A percentile compares a stretch with the other conserved stretches of the same genome.
Conservation (phyloP, 2,888 invertebrate species). For the Epistrophe grossulariae region DNA sequence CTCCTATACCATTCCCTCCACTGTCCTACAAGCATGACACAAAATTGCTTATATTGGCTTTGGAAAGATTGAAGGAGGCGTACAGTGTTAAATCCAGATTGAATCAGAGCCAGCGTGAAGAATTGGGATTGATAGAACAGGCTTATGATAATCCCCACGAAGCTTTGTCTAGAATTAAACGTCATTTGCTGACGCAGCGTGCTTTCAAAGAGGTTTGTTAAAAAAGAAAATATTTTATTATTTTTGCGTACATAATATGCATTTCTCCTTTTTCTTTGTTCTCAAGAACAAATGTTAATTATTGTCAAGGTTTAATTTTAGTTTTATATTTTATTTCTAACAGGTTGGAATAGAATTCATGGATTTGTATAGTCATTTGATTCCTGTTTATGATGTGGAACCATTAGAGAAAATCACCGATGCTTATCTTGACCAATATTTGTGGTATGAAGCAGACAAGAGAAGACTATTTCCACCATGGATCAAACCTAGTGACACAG, state of each 20-base stretch:
- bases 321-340: neutral
- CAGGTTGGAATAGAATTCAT: conserved; percentile 99
- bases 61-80: conserved; percentile 98
- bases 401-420: conserved; percentile 99
- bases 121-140: conserved; percentile 99
- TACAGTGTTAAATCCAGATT: conserved; percentile 98
- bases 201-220: conserved; percentile 95
- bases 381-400: conserved; percentile 99
- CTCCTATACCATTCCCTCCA: conserved; percentile 99
- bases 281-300: conserved; percentile 51
- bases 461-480: conserved; percentile 98
- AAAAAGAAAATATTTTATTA: neutral
- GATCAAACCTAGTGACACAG: conserved; percentile 99
- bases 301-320: neutral
- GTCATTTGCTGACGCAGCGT: conserved; percentile 98
- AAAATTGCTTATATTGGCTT: conserved; percentile 97
- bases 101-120: conserved; percentile 99
- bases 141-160: conserved; percentile 99
- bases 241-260: neutral
- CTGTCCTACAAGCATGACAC: conserved; percentile 99
- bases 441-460: conserved; percentile 99
- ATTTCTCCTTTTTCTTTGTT: neutral
- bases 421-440: conserved; percentile 99
- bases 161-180: conserved; percentile 98
- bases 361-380: conserved; percentile 99